phyloP scores from a whole-genome alignment of 30 jellyfish, hydroid and myxozoan genomes.

The Chrysaora quinquecirrha region DNA sequence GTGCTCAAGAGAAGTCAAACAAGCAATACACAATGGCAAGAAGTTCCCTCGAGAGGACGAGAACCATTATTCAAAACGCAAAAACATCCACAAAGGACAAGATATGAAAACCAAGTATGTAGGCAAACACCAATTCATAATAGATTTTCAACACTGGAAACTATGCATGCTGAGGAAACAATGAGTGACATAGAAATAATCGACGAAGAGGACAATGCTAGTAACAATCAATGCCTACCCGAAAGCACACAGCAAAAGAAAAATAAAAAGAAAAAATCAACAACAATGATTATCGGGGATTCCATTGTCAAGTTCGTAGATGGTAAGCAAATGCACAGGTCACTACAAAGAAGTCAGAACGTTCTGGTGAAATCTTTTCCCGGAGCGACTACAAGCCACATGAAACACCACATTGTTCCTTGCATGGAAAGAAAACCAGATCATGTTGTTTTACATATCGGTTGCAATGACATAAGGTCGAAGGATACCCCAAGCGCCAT shows the following conservation, averaged over 20 bases:
- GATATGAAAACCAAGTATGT: slow-evolving; percentile 12
- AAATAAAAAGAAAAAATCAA: background rate
- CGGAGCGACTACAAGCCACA: slow-evolving; percentile 48
- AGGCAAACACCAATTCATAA: slow-evolving; percentile 28
- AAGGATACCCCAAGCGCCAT: slow-evolving; percentile 30
- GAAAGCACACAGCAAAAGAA: background rate
- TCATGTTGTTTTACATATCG: slow-evolving; percentile 14
- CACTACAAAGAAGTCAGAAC: slow-evolving; percentile 20
- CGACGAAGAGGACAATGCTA: slow-evolving; percentile 19
- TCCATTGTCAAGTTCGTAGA: slow-evolving; percentile 12
- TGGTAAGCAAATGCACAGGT: slow-evolving; percentile 16
- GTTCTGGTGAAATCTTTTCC: slow-evolving; percentile 21
- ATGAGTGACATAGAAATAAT: slow-evolving; percentile 17
- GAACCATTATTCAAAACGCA: background rate
- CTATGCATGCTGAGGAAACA: slow-evolving; percentile 32
- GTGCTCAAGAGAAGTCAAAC: slow-evolving; percentile 21
- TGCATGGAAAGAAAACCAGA: slow-evolving; percentile 35
- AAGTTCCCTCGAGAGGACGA: background rate
- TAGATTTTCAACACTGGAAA: slow-evolving; percentile 23
- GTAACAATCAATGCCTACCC: slow-evolving; percentile 13
- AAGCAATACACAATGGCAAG: slow-evolving; percentile 18
- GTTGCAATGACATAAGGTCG: slow-evolving; percentile 38
- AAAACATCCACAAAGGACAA: slow-evolving; percentile 9
- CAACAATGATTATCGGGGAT: slow-evolving; percentile 7
- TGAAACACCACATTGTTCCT: slow-evolving; percentile 38